phyloP scores from a whole-genome alignment of 2,797 vertebrate genomes.

The Dermochelys coriacea region DNA sequence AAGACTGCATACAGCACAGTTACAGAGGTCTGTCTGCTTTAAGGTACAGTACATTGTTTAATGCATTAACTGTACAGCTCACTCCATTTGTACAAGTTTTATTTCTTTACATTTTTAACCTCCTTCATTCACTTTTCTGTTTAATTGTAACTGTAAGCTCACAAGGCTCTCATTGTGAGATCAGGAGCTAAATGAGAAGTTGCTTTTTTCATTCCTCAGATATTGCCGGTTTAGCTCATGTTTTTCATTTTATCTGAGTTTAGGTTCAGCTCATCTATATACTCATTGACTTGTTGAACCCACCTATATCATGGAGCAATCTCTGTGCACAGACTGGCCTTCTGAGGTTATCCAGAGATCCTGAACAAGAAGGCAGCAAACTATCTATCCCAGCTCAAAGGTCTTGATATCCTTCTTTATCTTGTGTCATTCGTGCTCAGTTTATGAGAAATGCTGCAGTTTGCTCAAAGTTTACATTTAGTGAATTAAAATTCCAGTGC shows the following conservation, averaged over 20 bases:
- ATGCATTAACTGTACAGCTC: neutral
- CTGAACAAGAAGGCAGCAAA: neutral
- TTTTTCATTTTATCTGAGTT: constrained; percentile 8
- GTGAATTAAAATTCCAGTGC: constrained; percentile 25
- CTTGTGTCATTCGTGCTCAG: constrained; percentile 16
- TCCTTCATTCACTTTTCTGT: constrained; percentile 32
- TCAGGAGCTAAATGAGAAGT: neutral
- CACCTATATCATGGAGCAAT: neutral
- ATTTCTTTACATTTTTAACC: neutral
- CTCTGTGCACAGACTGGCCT: neutral
- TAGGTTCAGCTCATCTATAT: constrained; percentile 12
- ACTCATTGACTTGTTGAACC: neutral
- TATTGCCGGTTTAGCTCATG: neutral
- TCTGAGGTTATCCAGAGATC: neutral
- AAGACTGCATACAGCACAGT: neutral
- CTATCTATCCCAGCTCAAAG: neutral
- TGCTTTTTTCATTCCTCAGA: neutral
- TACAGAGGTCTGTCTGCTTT: constrained; percentile 9
- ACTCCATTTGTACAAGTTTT: neutral
- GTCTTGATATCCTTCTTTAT: neutral
- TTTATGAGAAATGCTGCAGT: neutral
- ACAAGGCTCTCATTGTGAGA: neutral
- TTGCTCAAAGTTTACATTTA: constrained; percentile 16
- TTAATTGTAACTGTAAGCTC: neutral
- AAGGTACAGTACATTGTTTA: neutral